Evolutionary conservation across 1,140 invertebrate genomes (phyloP), one percentile per base, ranked within the genome.

Genomic region (Scylla paramamosain): DNA sequence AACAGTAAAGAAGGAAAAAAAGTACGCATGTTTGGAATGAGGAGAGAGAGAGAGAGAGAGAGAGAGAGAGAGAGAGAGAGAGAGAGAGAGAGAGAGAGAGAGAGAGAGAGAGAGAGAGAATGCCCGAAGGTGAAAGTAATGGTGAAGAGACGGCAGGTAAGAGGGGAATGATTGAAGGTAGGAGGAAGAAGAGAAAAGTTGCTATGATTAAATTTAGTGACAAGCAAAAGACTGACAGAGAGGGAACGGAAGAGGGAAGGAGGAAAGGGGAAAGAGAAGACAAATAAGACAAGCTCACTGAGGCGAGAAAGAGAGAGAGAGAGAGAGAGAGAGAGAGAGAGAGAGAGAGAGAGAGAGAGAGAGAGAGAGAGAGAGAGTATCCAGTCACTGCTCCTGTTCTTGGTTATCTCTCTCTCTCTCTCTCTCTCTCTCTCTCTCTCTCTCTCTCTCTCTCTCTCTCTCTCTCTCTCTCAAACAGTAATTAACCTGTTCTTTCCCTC

Each of bases 381-480:
- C 0, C 12, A 8, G 52, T 77, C 25, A 77, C 67, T n/a, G 6
- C 20, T 7, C 20, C 67, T 77, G 12, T 77, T 20, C 20, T 20
- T 77, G 20, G 12, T 0, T 77, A 12, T 67, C 59, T 67, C 67
- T 77, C 67, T 77, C 67, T n/a, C 67, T 77, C 67, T 77, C 67
- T 77, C 67, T 77, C 20, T 77, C 67, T 77, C 67, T 77, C 67
- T 77, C 67, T 77, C 67, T 77, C 67, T 77, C 67, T 77, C 67
- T 77, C 67, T 77, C 67, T 77, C 67, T 77, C 67, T 77, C 67
- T 77, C 67, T 77, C 67, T 77, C 67, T 77, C 67, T 77, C 67
- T 77, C 67, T 77, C 67, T 77, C 67, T 77, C 67, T 77, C 67
- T 77, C 67, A n/a, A 25, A 77, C 67, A 77, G 67, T 77, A 25